Conservation (phyloP, 2,888 invertebrate genomes). For the Pseudolycoriella hygida region DNA sequence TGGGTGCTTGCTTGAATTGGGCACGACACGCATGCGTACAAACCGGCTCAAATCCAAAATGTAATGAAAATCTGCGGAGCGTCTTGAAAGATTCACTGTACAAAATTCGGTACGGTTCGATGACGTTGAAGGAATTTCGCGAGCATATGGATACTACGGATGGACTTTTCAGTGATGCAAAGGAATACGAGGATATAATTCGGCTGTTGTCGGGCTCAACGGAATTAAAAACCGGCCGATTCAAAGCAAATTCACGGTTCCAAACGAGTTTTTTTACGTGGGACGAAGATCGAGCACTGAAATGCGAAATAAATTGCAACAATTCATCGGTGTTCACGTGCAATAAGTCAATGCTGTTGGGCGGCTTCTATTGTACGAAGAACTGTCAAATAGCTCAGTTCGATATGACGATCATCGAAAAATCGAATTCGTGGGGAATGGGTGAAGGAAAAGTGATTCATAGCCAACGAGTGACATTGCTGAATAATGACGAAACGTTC, state of each 20-base stretch:
- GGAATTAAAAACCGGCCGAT: neutral
- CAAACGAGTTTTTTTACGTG: neutral
- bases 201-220: neutral
- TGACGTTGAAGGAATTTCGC: neutral
- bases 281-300: neutral
- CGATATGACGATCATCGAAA: neutral
- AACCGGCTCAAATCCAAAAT: neutral
- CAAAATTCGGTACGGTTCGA: constrained; percentile 2
- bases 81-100: neutral
- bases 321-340: neutral
- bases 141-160: constrained; percentile 1
- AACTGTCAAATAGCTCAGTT: neutral
- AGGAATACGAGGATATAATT: constrained; percentile 2
- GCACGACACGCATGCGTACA: neutral
- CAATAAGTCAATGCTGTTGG: constrained; percentile 2
- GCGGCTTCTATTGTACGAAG: constrained; percentile 1
- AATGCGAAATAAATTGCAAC: neutral
- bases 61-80: neutral
- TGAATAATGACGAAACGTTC: neutral
- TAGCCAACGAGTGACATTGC: neutral
- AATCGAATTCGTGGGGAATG: neutral
- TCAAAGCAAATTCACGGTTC: constrained; percentile 2
- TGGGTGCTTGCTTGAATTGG: neutral
- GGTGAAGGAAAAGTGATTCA: neutral
- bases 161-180: neutral